phyloP scores from a whole-genome alignment of 2,113 vertebrate genomes.

The Mastomys natalensis region DNA sequence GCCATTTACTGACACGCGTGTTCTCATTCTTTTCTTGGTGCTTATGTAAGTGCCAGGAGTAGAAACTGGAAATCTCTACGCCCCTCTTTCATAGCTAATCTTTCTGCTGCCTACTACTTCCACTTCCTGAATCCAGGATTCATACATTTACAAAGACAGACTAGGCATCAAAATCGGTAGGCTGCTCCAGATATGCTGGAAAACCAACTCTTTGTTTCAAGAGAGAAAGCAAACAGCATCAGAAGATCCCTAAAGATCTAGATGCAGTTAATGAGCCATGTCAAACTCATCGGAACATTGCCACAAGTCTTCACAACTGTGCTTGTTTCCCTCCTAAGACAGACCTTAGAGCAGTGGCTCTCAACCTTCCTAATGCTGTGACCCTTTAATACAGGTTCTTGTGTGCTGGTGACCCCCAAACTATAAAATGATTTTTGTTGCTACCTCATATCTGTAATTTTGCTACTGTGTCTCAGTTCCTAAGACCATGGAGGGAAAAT shows the following conservation, averaged over 20 bases:
- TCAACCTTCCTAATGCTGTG: background rate
- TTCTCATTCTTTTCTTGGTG: background rate
- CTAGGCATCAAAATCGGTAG: background rate
- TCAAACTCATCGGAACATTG: background rate
- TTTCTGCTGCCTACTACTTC: background rate
- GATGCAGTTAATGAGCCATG: background rate
- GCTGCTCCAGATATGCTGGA: background rate
- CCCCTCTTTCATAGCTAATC: background rate
- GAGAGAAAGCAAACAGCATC: background rate
- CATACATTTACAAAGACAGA: background rate
- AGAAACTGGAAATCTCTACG: background rate
- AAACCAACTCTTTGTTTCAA: slow-evolving; percentile 10
- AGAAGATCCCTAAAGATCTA: background rate
- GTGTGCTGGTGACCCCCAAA: background rate
- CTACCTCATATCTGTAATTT: background rate
- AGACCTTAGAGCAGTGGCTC: background rate
- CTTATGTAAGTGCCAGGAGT: background rate
- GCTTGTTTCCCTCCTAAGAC: background rate
- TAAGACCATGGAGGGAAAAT: background rate
- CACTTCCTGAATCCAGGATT: background rate
- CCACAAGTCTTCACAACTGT: background rate
- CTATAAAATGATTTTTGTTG: background rate
- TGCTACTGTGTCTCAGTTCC: background rate
- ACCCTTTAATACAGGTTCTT: background rate
- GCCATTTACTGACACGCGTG: background rate